Conservation (phyloP, 2,113 vertebrate species). For the Brienomyrus brachyistius region DNA sequence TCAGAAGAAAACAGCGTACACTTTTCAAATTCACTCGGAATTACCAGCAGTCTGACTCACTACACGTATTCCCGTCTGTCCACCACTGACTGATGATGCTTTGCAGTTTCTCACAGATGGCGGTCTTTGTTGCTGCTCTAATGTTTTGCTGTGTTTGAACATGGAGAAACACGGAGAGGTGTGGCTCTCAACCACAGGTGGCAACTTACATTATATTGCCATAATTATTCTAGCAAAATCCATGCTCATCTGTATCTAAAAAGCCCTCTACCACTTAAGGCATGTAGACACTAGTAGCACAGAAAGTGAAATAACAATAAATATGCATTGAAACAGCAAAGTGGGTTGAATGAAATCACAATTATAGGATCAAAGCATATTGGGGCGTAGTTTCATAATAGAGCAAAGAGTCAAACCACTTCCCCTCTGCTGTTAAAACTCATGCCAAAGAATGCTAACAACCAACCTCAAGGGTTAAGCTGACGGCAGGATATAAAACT, state of each 20-base stretch:
- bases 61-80: neutral
- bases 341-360: neutral
- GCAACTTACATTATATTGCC: neutral
- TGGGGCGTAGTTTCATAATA: neutral
- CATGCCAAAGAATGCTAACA: neutral
- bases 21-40: constrained; percentile 40
- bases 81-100: neutral
- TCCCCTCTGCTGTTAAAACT: neutral
- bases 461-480: neutral
- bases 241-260: neutral
- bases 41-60: constrained; percentile 51
- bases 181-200: neutral
- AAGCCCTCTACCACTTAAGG: neutral
- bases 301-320: neutral
- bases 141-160: neutral
- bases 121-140: neutral
- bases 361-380: neutral
- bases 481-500: neutral
- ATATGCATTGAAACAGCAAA: neutral
- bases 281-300: neutral
- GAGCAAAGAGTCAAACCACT: neutral
- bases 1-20: constrained; percentile 54
- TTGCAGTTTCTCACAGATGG: neutral
- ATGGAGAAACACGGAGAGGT: neutral
- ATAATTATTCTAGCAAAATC: neutral